These are phyloP conservation scores for Aphelenchoides fujianensis DNA, from an alignment of 1,140 invertebrate species.

Conservation along the genomic window DNA sequence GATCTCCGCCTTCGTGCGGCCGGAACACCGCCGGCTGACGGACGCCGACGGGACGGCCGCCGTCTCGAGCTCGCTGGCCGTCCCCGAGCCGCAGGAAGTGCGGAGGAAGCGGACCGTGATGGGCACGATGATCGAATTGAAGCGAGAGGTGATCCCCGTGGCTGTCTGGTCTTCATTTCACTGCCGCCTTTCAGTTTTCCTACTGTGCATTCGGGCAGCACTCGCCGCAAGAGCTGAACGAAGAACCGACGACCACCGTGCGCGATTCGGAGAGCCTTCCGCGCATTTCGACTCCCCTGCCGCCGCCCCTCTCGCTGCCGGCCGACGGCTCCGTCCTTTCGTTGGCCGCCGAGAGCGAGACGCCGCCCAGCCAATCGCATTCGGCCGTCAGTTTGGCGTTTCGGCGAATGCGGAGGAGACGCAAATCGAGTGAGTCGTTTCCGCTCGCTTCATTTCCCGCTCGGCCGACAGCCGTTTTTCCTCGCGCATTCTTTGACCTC, in stretches of 20 bases:
- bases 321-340: not conserved
- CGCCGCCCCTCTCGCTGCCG: not conserved
- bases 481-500: no score
- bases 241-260: not conserved
- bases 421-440: conserved; percentile 10
- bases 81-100: not conserved
- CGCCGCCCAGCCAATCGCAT: conserved; percentile 3
- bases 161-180: not conserved
- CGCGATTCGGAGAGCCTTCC: not conserved
- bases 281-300: not conserved
- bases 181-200: not conserved
- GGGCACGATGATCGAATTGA: not conserved
- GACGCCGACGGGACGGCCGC: not conserved
- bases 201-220: conserved; percentile 3
- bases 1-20: not conserved
- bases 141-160: not conserved
- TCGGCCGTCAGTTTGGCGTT: not conserved
- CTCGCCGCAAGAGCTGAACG: not conserved
- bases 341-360: not conserved
- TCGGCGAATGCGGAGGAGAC: conserved; percentile 8
- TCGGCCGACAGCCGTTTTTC: no score
- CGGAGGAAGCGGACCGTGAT: not conserved
- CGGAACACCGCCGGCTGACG: not conserved
- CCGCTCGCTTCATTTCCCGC: no score
- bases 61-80: not conserved